Percentiles rank a stretch among this genome's conserved stretches.
phyloP scores from a whole-genome alignment of 2,888 invertebrate genomes.

The Drosophila engyochracea region DNA sequence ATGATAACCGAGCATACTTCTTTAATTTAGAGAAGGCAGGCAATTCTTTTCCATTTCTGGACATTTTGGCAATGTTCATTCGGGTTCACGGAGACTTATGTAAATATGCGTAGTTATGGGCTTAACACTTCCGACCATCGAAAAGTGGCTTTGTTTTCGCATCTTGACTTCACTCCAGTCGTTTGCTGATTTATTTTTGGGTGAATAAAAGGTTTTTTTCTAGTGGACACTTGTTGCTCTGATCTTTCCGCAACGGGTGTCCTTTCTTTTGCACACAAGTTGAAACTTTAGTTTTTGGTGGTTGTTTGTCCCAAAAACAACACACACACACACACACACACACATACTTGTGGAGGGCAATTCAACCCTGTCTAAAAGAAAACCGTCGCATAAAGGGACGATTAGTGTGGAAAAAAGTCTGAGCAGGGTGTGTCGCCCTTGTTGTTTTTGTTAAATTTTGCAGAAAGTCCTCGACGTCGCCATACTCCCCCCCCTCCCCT shows the following conservation, averaged over 20 bases:
- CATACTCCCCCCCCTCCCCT: background rate
- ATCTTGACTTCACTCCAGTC: constrained; percentile 47
- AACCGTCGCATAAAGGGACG: constrained; percentile 73
- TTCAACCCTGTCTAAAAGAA: constrained; percentile 51
- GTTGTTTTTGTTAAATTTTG: constrained; percentile 83
- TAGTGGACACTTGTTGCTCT: constrained; percentile 68
- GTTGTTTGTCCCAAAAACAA: constrained; percentile 49
- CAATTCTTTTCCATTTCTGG: background rate
- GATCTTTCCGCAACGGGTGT: constrained; percentile 23
- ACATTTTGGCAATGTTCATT: background rate
- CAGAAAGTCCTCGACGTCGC: constrained; percentile 71
- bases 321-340: constrained; percentile 3
- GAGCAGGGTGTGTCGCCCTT: constrained; percentile 61
- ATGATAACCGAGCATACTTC: background rate
- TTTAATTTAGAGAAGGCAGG: background rate
- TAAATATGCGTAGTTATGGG: constrained; percentile 14
- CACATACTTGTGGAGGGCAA: constrained; percentile 11
- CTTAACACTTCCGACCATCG: constrained; percentile 19
- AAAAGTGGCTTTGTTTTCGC: constrained; percentile 44
- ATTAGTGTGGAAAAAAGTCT: constrained; percentile 66
- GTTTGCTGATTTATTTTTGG: constrained; percentile 21
- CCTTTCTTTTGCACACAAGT: constrained; percentile 47
- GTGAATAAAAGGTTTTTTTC: constrained; percentile 60
- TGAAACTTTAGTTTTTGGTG: constrained; percentile 60
- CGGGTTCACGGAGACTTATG: background rate